phyloP scores from a whole-genome alignment of 2,797 vertebrate genomes.

The Poecile montanus region DNA sequence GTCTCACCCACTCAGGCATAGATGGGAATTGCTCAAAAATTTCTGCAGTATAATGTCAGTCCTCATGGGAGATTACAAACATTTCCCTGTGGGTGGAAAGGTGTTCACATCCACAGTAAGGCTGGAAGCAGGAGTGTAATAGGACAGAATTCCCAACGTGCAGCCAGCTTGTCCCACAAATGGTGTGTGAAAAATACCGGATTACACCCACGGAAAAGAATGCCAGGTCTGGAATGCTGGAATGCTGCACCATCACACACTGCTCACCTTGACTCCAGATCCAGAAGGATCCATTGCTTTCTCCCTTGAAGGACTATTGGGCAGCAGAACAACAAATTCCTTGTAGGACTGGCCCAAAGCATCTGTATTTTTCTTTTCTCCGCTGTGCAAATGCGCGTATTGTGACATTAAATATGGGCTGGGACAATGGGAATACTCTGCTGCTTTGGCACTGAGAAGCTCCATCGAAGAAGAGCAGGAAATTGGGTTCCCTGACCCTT shows the following conservation, averaged over 20 bases:
- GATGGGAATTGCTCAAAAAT: neutral
- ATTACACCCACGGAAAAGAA: too few species aligned
- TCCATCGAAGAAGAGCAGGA: neutral
- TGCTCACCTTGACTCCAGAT: neutral
- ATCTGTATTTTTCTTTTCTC: neutral
- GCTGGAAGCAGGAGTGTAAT: neutral
- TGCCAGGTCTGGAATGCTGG: neutral
- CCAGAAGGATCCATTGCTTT: neutral
- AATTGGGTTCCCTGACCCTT: neutral
- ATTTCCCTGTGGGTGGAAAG: neutral
- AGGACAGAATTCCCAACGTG: neutral
- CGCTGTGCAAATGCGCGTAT: rapidly evolving
- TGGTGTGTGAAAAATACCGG: neutral
- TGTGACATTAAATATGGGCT: neutral
- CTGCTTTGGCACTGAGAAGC: neutral
- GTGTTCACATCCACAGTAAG: neutral
- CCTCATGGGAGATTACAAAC: neutral
- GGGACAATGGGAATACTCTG: neutral
- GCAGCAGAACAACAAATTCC: neutral
- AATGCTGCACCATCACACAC: neutral
- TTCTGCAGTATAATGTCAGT: neutral
- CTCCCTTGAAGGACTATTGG: neutral
- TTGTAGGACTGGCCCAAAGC: neutral
- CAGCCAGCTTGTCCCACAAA: neutral
- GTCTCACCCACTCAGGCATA: neutral